Evolutionary conservation across 2,888 invertebrate species (phyloP).

Genomic region (Megastigmus dorsalis): DNA sequence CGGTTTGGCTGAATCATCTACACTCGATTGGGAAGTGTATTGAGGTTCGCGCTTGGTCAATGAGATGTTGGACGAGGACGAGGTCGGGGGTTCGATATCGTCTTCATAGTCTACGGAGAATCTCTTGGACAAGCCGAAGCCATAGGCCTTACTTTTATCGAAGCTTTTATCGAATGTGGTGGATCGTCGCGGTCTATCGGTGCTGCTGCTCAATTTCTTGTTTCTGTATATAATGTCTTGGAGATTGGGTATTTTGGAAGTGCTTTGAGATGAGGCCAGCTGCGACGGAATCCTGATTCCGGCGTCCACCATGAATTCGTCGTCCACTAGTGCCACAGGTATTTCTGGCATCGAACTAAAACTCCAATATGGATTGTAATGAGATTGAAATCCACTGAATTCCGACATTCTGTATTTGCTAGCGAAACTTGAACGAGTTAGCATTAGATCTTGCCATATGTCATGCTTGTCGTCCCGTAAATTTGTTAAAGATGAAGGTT

Average conservation of each 20-base stretch:
- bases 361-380: constrained; percentile 71
- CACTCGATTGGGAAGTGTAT: neutral
- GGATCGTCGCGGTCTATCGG: constrained; percentile 59
- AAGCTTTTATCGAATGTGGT: constrained; percentile 59
- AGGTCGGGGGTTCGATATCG: constrained; percentile 51
- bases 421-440: constrained; percentile 57
- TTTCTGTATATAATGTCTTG: constrained; percentile 67
- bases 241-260: constrained; percentile 68
- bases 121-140: constrained; percentile 37
- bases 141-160: constrained; percentile 50
- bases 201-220: constrained; percentile 56
- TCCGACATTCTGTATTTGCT: constrained; percentile 58
- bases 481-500: constrained; percentile 62
- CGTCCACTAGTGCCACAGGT: constrained; percentile 69
- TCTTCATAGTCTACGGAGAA: constrained; percentile 66
- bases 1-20: neutral
- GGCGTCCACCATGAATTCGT: constrained; percentile 72
- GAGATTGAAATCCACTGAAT: constrained; percentile 59
- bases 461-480: constrained; percentile 62
- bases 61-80: constrained; percentile 43
- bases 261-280: constrained; percentile 65
- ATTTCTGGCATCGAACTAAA: constrained; percentile 72
- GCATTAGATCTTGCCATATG: constrained; percentile 61
- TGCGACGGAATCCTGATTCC: constrained; percentile 71
- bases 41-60: constrained; percentile 8